Evolutionary conservation across 2,888 invertebrate genomes (phyloP), one percentile per base, ranked within the genome.

Genomic region (Dynastes grantii): DNA sequence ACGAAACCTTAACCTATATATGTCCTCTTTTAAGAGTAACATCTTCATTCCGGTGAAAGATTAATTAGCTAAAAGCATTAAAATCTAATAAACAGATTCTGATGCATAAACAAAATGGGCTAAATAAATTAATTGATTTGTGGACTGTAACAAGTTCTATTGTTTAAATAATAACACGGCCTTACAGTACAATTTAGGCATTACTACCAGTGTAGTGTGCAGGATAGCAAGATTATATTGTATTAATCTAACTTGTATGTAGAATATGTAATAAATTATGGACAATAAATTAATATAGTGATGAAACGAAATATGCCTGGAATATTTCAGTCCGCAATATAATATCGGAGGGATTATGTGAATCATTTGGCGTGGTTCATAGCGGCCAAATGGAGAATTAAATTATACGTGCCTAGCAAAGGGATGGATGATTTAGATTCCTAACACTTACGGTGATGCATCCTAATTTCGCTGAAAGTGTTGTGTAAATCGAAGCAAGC

Each of bases 401-500:
- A 67, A 67, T 67, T 67, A 67, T 45, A 22, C 22, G 16, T 16
- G n/a, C 16, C 49, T 27, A 49, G 67, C 11, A 45, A 40, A 67
- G 45, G 67, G 49, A 67, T 67, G 67, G 13, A 67, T 67, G 49
- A 67, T 67, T 67, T 67, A 67, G 45, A 67, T 67, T 67, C 67
- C 67, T 6, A n/a, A 67, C 67, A 67, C 49, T 67, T 45, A 67
- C 27, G 40, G 22, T 22, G 67, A 67, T 67, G 67, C 67, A 67
- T 67, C 67, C 45, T 67, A 67, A 67, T 67, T 45, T 67, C 67
- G 49, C 9, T 45, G 40, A 45, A 45, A 45, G 67, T 45, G 40
- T 67, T 67, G 45, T 22, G 45, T 67, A 67, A 67, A 67, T 67
- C 67, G 67, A 67, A 67, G 49, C 67, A 45, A 5, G 16, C 67